phyloP scores from a whole-genome alignment of 2,113 vertebrate genomes.

The Pampusana beccarii region DNA sequence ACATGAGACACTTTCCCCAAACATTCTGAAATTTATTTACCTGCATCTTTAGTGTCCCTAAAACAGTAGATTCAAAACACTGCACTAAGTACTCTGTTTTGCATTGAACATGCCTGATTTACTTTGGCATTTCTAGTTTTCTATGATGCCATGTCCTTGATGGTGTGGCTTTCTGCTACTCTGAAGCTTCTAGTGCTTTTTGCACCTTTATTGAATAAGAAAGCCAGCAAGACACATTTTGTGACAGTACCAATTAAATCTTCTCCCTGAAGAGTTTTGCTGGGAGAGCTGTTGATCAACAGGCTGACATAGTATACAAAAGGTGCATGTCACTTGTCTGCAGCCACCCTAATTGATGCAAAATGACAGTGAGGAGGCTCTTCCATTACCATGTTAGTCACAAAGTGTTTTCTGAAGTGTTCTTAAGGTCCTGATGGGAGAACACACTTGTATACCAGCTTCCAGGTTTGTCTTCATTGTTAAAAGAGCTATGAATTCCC shows the following conservation, averaged over 20 bases:
- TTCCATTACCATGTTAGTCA: neutral
- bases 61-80: neutral
- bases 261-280: conserved; percentile 24
- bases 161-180: neutral
- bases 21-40: conserved; percentile 2
- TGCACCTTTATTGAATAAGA: neutral
- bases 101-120: neutral
- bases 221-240: neutral
- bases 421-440: neutral
- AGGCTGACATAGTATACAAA: neutral
- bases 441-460: neutral
- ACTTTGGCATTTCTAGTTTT: neutral
- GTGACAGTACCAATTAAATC: conserved; percentile 31
- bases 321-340: neutral
- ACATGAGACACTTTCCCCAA: neutral
- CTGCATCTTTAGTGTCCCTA: neutral
- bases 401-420: neutral
- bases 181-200: conserved; percentile 3
- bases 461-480: neutral
- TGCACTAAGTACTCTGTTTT: neutral
- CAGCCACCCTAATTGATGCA: neutral
- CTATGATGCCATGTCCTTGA: neutral
- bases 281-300: conserved; percentile 19
- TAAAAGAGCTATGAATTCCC: neutral
- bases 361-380: neutral